A percentile compares a stretch with the other conserved stretches of the same genome.
Evolutionary conservation across 1,140 invertebrate species (phyloP).

Genomic region (Microplitis demolitor): DNA sequence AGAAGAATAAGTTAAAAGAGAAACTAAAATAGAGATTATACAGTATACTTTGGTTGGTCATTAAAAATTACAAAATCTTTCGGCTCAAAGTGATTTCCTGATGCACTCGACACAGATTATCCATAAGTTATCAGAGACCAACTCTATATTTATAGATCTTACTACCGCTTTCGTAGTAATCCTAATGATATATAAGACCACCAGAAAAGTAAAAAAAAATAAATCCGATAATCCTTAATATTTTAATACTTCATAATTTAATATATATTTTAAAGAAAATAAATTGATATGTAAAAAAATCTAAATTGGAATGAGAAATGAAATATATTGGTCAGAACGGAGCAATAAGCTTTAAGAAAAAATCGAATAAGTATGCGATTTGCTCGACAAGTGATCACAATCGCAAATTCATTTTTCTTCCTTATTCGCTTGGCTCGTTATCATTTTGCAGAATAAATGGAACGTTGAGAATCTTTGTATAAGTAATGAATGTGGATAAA

Average conservation of each 20-base stretch:
- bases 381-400: slow-evolving; percentile 13
- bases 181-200: neutral
- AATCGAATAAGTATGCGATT: neutral
- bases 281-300: neutral
- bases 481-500: slow-evolving; percentile 53
- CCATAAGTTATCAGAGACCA: slow-evolving; percentile 31
- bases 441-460: slow-evolving; percentile 12
- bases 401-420: slow-evolving; percentile 16
- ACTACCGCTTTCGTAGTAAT: slow-evolving; percentile 12
- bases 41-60: neutral
- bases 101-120: slow-evolving; percentile 28
- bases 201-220: slow-evolving; percentile 14
- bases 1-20: neutral
- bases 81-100: slow-evolving; percentile 24
- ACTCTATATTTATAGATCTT: slow-evolving; percentile 21
- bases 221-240: neutral
- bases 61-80: neutral
- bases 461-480: slow-evolving; percentile 40
- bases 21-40: no score
- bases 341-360: neutral
- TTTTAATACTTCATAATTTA: neutral
- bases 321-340: neutral
- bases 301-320: neutral
- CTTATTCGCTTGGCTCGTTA: neutral
- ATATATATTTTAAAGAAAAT: neutral